A percentile compares a stretch with the other conserved stretches of the same genome.
Evolutionary conservation across 2,113 vertebrate species (phyloP).

Genomic region (Sialia sialis): DNA sequence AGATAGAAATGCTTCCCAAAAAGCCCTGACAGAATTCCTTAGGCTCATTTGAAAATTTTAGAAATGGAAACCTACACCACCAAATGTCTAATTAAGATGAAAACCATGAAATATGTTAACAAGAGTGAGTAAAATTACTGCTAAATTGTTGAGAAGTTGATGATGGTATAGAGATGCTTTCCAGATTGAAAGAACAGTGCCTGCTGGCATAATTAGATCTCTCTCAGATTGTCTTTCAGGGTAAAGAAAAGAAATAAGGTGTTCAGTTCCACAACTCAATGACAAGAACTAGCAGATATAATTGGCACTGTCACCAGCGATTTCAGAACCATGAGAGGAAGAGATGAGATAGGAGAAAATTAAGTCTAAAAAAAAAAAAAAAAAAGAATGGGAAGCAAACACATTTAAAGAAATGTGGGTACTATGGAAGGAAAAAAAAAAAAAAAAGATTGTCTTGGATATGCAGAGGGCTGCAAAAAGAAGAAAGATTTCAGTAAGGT

Average conservation of each 20-base stretch:
- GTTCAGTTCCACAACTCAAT: not conserved
- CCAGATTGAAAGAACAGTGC: not conserved
- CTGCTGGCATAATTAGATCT: not conserved
- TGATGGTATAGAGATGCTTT: not conserved
- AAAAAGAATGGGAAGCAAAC: not conserved
- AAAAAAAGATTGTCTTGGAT: not conserved
- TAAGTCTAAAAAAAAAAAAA: not conserved
- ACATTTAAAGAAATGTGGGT: not conserved
- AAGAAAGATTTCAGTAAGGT: constrained; percentile 21
- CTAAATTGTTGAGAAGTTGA: not conserved
- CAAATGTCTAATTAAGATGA: constrained; percentile 6
- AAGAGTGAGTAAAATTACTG: not conserved
- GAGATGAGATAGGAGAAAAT: not conserved
- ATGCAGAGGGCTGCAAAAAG: constrained; percentile 18
- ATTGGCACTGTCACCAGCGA: not conserved
- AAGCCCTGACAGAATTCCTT: not conserved
- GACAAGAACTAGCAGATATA: not conserved
- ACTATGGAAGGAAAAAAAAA: not conserved
- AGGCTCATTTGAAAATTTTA: not conserved
- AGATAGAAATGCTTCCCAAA: not conserved
- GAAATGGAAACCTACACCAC: accelerated
- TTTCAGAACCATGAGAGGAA: not conserved
- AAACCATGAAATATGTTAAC: not conserved
- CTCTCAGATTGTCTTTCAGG: not conserved
- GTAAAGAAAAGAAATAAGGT: not conserved